Percentiles rank a stretch among this genome's conserved stretches.
Conservation (phyloP, 2,888 invertebrate genomes). For the Troides oblongomaculatus region DNA sequence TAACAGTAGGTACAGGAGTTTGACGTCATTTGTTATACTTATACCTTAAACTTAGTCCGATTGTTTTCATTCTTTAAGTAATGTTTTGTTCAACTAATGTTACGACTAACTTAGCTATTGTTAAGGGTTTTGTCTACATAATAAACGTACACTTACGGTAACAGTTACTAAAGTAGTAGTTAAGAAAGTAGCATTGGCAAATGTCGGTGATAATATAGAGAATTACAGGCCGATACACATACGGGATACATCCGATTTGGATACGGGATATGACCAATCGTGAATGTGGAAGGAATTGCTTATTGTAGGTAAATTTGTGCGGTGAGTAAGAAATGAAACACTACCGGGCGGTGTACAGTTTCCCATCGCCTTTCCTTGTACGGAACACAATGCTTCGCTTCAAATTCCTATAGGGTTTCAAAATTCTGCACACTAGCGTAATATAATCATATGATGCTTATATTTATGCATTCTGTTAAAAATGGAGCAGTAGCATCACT, state of each 20-base stretch:
- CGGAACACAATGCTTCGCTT: slow-evolving; percentile 48
- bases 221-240: no score
- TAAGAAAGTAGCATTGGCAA: no score
- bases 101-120: neutral
- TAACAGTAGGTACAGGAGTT: no score
- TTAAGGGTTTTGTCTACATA: neutral
- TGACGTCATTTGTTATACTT: neutral
- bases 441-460: slow-evolving; percentile 13
- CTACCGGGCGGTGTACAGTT: slow-evolving; percentile 18
- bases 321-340: slow-evolving; percentile 21
- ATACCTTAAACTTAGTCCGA: neutral
- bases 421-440: slow-evolving; percentile 32
- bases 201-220: no score
- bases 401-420: slow-evolving; percentile 50
- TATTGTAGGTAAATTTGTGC: slow-evolving; percentile 14
- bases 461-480: no score
- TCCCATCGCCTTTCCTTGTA: slow-evolving; percentile 47
- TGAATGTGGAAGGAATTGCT: neutral
- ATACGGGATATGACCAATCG: neutral
- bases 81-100: neutral
- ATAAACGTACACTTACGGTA: neutral
- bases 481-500: no score
- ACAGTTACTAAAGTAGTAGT: no score
- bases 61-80: neutral
- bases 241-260: no score